Percentiles rank a stretch among this genome's conserved stretches.
Evolutionary conservation across 2,113 vertebrate genomes (phyloP).

Genomic region (Chelonoidis abingdonii): DNA sequence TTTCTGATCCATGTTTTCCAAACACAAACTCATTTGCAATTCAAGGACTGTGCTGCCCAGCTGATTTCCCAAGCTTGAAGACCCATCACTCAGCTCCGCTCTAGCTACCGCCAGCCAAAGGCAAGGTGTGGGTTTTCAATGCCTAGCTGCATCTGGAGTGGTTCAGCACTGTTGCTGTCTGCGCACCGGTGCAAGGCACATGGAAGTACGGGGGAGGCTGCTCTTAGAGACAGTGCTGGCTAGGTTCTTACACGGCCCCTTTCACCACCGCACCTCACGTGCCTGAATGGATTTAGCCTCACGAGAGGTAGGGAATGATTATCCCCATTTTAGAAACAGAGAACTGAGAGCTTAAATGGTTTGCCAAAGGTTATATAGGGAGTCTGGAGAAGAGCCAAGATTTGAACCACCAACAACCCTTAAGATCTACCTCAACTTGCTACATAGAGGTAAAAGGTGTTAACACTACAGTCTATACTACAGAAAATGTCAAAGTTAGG

Average conservation of each 20-base stretch:
- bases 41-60: neutral
- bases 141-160: fast-evolving
- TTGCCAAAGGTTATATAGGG: neutral
- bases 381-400: neutral
- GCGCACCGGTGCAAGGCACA: fast-evolving
- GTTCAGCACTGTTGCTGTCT: too few relatives aligned
- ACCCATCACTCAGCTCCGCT: fast-evolving
- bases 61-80: neutral
- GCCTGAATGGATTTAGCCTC: neutral
- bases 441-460: neutral
- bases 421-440: neutral
- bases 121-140: fast-evolving
- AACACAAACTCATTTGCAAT: neutral
- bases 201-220: neutral
- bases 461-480: neutral
- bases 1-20: slow-evolving; percentile 32
- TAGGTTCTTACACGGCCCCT: neutral
- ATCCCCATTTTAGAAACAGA: neutral
- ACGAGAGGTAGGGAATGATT: neutral
- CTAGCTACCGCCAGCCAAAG: neutral
- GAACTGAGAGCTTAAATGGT: neutral
- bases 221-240: neutral
- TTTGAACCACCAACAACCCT: neutral
- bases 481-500: neutral
- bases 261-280: neutral